Percentiles rank a stretch among this genome's conserved stretches.
phyloP scores from a whole-genome alignment of 1,140 invertebrate genomes.

The Cydia fagiglandana region DNA sequence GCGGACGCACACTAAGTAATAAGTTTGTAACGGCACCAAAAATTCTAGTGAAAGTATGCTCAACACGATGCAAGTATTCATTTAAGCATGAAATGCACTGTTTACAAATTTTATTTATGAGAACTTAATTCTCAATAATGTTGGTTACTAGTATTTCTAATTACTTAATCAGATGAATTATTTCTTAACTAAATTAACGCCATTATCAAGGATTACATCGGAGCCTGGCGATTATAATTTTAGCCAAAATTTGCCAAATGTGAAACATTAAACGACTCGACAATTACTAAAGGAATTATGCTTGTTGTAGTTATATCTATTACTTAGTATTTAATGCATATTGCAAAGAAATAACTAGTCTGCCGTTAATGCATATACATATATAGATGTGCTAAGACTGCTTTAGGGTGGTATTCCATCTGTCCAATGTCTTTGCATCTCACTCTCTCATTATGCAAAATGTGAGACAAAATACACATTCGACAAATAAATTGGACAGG shows the following conservation, averaged over 20 bases:
- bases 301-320: constrained; percentile 47
- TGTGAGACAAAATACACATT: no score
- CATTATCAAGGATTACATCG: constrained; percentile 1
- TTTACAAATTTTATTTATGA: constrained; percentile 54
- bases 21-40: constrained; percentile 26
- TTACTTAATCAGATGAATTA: constrained; percentile 21
- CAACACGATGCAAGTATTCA: constrained; percentile 8
- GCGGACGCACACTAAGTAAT: neutral
- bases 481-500: no score
- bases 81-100: constrained; percentile 50
- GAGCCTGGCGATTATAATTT: constrained; percentile 53
- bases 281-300: constrained; percentile 39
- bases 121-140: constrained; percentile 60
- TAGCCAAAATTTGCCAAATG: constrained; percentile 75
- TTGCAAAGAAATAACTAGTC: constrained; percentile 41
- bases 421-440: no score
- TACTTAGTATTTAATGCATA: constrained; percentile 44
- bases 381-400: neutral
- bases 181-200: constrained; percentile 23
- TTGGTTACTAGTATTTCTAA: constrained; percentile 19
- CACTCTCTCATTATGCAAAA: no score
- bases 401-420: no score
- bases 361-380: neutral
- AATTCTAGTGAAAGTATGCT: constrained; percentile 30
- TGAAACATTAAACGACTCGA: constrained; percentile 42